Percentiles rank a stretch among this genome's conserved stretches.
Conservation (phyloP, 2,888 invertebrate species). For the Aphidius colemani region DNA sequence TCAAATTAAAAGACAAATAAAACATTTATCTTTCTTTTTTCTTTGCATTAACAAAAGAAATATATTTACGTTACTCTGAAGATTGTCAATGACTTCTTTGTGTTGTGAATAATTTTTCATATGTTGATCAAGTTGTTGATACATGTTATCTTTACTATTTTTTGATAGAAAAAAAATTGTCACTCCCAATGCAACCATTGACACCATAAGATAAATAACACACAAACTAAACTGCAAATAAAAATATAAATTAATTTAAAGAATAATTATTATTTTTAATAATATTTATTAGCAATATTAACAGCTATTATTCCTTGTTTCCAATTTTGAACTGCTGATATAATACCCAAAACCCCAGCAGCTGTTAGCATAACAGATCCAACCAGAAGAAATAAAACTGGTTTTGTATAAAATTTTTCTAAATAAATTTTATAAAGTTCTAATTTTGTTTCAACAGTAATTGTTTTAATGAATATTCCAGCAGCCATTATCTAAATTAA, state of each 20-base stretch:
- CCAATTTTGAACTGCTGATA: constrained; percentile 26
- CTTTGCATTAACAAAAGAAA: not conserved
- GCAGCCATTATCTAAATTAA: constrained; percentile 1
- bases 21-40: not conserved
- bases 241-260: not conserved
- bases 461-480: not conserved
- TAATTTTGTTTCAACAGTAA: not conserved
- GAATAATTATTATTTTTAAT: not conserved
- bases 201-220: constrained; percentile 21
- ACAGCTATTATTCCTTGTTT: constrained; percentile 24
- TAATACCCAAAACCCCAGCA: constrained; percentile 24
- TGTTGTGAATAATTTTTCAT: constrained; percentile 15
- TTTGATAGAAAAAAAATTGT: constrained; percentile 17
- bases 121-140: constrained; percentile 17
- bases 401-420: constrained; percentile 23
- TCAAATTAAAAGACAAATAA: not conserved
- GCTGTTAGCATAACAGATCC: constrained; percentile 22
- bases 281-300: not conserved
- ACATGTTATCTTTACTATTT: constrained; percentile 19
- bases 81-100: constrained; percentile 13
- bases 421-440: constrained; percentile 15
- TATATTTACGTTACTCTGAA: constrained; percentile 27
- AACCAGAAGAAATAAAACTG: constrained; percentile 23
- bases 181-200: constrained; percentile 20
- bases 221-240: constrained; percentile 28